These are phyloP conservation scores for Sminthurinus aureus DNA, from an alignment of 2,888 invertebrate species.

Conservation along the genomic window DNA sequence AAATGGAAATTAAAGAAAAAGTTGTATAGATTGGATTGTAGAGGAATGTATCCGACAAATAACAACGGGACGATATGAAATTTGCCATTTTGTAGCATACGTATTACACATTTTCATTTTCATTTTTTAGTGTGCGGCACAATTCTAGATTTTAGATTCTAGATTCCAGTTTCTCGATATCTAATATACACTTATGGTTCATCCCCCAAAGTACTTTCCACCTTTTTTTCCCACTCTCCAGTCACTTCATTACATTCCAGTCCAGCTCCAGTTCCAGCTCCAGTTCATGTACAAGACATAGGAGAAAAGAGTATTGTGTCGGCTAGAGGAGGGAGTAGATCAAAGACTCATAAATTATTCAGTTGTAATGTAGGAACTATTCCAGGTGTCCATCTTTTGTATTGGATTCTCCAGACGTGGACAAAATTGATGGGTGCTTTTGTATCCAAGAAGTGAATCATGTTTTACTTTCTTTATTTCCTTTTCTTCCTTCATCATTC, in stretches of 20 bases:
- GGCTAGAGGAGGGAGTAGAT: background rate
- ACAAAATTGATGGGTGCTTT: constrained; percentile 25
- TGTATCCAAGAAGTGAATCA: constrained; percentile 24
- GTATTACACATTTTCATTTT: background rate
- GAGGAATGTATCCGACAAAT: too few species aligned
- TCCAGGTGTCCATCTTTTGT: constrained; percentile 51
- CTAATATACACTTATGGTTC: background rate
- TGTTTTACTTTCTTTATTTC: constrained; percentile 17
- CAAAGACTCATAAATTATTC: constrained; percentile 35
- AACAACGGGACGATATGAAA: too few species aligned
- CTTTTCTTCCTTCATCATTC: constrained; percentile 3
- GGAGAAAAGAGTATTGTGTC: background rate
- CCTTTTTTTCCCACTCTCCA: background rate
- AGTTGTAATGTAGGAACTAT: constrained; percentile 39
- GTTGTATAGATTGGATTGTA: too few species aligned
- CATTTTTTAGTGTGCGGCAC: background rate
- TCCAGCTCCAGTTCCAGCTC: background rate
- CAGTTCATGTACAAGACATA: too few species aligned
- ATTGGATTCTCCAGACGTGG: constrained; percentile 14
- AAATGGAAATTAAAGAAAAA: too few species aligned
- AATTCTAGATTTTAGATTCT: too few species aligned
- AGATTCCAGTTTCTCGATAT: too few species aligned
- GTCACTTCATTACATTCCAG: background rate
- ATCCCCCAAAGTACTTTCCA: background rate
- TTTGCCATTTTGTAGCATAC: too few species aligned